phyloP scores from a whole-genome alignment of 2,888 invertebrate species.

The Hecatera dysodea region DNA sequence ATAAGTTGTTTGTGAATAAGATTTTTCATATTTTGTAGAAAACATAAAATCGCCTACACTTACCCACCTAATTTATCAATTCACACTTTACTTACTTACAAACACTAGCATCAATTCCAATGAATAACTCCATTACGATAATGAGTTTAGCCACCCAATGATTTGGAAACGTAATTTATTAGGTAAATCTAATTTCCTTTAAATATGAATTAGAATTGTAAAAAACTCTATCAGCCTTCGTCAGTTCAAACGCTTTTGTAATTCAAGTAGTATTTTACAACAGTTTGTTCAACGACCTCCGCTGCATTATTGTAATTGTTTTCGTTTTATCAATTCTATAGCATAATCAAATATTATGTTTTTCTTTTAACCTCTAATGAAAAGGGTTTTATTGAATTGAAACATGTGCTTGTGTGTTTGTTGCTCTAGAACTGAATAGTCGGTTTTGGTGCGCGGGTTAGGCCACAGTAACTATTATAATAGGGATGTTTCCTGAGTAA shows the following conservation, averaged over 20 bases:
- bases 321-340: slow-evolving; percentile 9
- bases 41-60: background rate
- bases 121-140: slow-evolving; percentile 62
- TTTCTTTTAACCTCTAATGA: slow-evolving; percentile 8
- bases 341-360: slow-evolving; percentile 18
- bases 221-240: slow-evolving; percentile 39
- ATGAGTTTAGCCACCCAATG: slow-evolving; percentile 61
- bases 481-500: too few species aligned
- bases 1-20: too few species aligned
- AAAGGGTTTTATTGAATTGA: background rate
- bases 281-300: slow-evolving; percentile 22
- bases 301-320: slow-evolving; percentile 22
- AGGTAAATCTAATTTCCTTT: slow-evolving; percentile 66
- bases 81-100: slow-evolving; percentile 25
- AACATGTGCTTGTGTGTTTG: background rate
- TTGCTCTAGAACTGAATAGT: background rate
- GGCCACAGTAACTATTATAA: too few species aligned
- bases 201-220: slow-evolving; percentile 46
- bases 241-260: slow-evolving; percentile 46
- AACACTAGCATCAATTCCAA: slow-evolving; percentile 46
- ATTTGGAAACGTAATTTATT: slow-evolving; percentile 69
- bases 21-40: too few species aligned
- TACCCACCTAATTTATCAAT: background rate
- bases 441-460: too few species aligned
- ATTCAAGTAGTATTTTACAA: slow-evolving; percentile 42